Evolutionary conservation across 2,113 vertebrate genomes (phyloP).

Genomic region (Aviceda subcristata): DNA sequence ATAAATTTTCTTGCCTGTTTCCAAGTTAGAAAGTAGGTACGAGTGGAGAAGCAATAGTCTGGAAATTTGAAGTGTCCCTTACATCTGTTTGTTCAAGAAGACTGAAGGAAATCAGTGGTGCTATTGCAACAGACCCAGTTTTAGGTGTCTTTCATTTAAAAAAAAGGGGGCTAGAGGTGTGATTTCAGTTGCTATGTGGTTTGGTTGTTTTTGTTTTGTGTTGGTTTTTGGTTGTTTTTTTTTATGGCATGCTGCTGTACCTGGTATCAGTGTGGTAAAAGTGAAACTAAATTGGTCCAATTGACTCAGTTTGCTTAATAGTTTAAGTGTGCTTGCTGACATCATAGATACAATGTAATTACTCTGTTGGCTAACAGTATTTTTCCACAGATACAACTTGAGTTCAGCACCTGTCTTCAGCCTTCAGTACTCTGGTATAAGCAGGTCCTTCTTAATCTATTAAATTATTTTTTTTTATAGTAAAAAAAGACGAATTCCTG

Average conservation of each 20-base stretch:
- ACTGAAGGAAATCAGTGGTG: not conserved
- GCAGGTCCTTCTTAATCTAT: not conserved
- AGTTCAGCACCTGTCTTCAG: not conserved
- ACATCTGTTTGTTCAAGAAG: not conserved
- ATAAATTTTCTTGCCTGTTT: not conserved
- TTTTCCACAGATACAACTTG: not conserved
- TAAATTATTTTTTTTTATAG: not conserved
- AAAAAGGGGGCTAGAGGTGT: accelerated
- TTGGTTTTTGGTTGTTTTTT: too few species aligned
- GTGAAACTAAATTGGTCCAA: not conserved
- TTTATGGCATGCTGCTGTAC: not conserved
- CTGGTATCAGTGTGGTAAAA: not conserved
- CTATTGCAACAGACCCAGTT: not conserved
- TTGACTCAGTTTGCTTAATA: not conserved
- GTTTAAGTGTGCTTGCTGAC: not conserved
- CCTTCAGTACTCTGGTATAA: not conserved
- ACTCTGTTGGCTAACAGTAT: not conserved
- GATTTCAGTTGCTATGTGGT: not conserved
- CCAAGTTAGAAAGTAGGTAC: not conserved
- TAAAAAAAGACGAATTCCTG: not conserved
- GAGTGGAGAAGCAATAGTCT: not conserved
- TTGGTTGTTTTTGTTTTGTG: not conserved
- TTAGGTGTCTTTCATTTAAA: not conserved
- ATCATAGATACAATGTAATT: not conserved
- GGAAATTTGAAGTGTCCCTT: not conserved